phyloP scores from a whole-genome alignment of 2,797 vertebrate species.

The Cynopterus sphinx region DNA sequence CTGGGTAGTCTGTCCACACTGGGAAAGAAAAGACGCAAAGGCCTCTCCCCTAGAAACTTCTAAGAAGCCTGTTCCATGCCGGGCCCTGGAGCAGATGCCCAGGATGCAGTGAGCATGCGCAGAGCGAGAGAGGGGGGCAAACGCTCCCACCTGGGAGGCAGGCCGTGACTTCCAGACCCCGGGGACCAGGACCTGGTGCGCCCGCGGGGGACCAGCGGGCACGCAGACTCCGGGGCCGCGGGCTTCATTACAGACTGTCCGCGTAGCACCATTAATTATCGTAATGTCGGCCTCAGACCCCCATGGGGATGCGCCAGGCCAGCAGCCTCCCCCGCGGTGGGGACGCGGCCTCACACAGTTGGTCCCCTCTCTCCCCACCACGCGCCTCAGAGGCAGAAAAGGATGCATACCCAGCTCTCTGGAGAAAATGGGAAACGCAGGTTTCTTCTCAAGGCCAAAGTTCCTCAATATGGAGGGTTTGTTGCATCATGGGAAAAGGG shows the following conservation, averaged over 20 bases:
- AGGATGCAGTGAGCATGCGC: background rate
- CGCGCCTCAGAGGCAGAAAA: conserved; percentile 55
- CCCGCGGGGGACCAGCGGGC: background rate
- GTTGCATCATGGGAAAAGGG: conserved; percentile 74
- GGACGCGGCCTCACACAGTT: background rate
- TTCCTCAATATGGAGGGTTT: conserved; percentile 76
- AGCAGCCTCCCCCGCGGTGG: background rate
- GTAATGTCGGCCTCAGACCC: conserved; percentile 71
- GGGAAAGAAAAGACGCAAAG: conserved; percentile 44
- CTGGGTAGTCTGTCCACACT: background rate
- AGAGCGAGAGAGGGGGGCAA: conserved; percentile 40
- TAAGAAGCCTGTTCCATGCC: background rate
- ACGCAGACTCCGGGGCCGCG: rapidly evolving
- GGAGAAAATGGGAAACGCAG: conserved; percentile 80
- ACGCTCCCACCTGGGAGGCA: background rate
- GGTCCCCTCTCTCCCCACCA: background rate
- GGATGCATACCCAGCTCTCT: conserved; percentile 78
- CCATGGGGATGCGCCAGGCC: background rate
- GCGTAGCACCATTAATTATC: conserved; percentile 78
- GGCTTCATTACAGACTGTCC: background rate
- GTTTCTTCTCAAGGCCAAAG: conserved; percentile 71
- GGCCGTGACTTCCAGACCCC: background rate
- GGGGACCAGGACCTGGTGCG: background rate
- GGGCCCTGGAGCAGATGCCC: rapidly evolving
- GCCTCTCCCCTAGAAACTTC: conserved; percentile 52